Percentiles rank a stretch among this genome's conserved stretches.
Conservation (phyloP, 2,888 invertebrate genomes). For the Pseudolycoriella hygida region DNA sequence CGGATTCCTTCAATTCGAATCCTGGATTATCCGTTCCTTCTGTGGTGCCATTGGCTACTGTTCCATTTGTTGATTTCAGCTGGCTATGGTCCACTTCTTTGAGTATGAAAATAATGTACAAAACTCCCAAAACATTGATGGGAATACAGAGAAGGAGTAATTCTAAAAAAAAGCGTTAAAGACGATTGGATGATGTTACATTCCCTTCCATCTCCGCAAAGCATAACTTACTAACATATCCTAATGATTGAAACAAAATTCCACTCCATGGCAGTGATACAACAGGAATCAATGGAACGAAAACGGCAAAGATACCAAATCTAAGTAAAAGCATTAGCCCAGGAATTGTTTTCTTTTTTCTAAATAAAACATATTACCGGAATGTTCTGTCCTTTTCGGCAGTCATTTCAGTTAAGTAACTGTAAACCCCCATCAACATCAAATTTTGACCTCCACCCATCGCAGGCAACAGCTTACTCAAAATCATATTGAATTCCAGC, state of each 20-base stretch:
- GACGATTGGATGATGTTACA: too few species aligned
- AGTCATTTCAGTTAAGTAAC: conserved; percentile 26
- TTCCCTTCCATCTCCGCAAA: too few species aligned
- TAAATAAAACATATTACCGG: conserved; percentile 13
- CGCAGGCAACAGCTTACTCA: conserved; percentile 24
- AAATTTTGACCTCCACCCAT: conserved; percentile 25
- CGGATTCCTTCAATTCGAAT: conserved; percentile 7
- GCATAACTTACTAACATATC: conserved; percentile 21
- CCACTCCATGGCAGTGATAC: conserved; percentile 24
- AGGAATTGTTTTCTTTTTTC: neutral
- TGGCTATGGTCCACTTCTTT: conserved; percentile 17
- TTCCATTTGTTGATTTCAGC: conserved; percentile 4
- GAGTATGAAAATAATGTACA: conserved; percentile 23
- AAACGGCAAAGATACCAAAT: conserved; percentile 28
- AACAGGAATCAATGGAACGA: conserved; percentile 22
- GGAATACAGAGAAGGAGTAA: conserved; percentile 22
- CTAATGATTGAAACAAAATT: conserved; percentile 19
- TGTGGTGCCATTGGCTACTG: conserved; percentile 12
- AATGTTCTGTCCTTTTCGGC: conserved; percentile 26
- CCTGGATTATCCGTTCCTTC: conserved; percentile 10
- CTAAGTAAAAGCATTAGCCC: conserved; percentile 10
- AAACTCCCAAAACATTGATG: conserved; percentile 23
- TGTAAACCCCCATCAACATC: conserved; percentile 27
- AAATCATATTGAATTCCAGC: conserved; percentile 26
- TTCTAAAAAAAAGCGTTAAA: conserved; percentile 19